Base-by-base conservation (phyloP, 2,888 invertebrate species). In the Macrophya alboannulata region DNA sequence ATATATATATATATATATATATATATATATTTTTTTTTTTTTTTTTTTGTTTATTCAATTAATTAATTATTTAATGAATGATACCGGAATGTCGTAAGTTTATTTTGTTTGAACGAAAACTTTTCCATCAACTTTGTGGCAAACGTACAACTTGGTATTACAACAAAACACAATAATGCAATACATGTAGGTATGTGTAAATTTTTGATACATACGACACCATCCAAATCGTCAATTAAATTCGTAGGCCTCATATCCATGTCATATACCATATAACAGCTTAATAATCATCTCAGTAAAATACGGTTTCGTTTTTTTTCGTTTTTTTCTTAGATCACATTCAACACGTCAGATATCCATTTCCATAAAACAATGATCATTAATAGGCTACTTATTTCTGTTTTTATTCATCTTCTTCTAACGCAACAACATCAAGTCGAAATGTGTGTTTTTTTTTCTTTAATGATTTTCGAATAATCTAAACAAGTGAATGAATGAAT, bases 11-110 rank as follows among this genome's bases (percentile, higher is more conserved):
- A n/a, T 90, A 89, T 90, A 91, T 91, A 91, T 89, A 87, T 90
- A n/a, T 90, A 89, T 90, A 91, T 91, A 91, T 89, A 87, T 90
- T 90, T 88, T 87, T 88, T 90, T 91, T 82, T 17, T 21, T 43
- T 72, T 43, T 43, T 45, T 74, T 62, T 62, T 86, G 84, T 87
- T 88, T 85, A 88, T 87, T 89, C 91, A 90, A 87, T 88, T 89
- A 90, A 90, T 91, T 91, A 89, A 87, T 89, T 90, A 89, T 87
- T 89, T 90, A 74, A 45, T 86, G 88, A 89, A 90, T 91, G 91
- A 92, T 92, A 92, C 89, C 91, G 93, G 93, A 93, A 93, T 93
- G 93, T 93, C 88, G 89, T 89, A 90, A 92, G 92, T 92, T 91
- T 87, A 86, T 89, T 79, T 88, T 81, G 59, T 81, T 59, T 81